A percentile compares a stretch with the other conserved stretches of the same genome.
Conservation (phyloP, 2,888 invertebrate species). For the Panzeria rudis region DNA sequence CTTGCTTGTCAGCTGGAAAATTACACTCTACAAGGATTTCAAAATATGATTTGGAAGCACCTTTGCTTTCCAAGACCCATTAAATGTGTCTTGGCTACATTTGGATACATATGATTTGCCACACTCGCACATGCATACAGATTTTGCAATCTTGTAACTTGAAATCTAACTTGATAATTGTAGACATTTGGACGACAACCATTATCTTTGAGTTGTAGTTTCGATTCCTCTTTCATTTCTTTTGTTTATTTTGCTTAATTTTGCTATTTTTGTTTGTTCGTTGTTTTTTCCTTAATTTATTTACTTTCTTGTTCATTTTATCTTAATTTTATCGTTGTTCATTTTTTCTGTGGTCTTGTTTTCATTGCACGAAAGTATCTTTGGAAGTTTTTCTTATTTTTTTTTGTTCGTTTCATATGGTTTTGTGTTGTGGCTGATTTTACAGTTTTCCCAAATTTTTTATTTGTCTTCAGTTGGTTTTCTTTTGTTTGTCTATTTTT, state of each 20-base stretch:
- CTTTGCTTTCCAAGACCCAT: too few relatives aligned
- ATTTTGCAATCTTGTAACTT: constrained; percentile 54
- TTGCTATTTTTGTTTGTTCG: background rate
- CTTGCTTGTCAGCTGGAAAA: too few relatives aligned
- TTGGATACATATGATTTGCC: too few relatives aligned
- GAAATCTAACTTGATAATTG: constrained; percentile 64
- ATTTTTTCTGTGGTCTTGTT: constrained; percentile 55
- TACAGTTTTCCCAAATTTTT: constrained; percentile 17
- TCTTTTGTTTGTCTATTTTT: constrained; percentile 10
- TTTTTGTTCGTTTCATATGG: constrained; percentile 12
- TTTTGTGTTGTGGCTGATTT: constrained; percentile 51
- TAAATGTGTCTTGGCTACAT: too few relatives aligned
- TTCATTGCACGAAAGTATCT: constrained; percentile 29
- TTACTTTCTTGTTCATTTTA: constrained; percentile 10
- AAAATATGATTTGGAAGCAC: too few relatives aligned
- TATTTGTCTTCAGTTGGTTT: constrained; percentile 24
- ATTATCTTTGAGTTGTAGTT: constrained; percentile 58
- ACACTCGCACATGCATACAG: background rate
- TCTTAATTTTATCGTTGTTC: constrained; percentile 19
- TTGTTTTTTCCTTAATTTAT: background rate
- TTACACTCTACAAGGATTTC: too few relatives aligned
- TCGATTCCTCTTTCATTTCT: constrained; percentile 35
- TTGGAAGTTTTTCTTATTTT: background rate
- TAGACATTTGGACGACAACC: constrained; percentile 72
- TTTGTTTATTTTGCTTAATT: constrained; percentile 31